phyloP scores from a whole-genome alignment of 2,113 vertebrate species.

The Chaetorhynchus papuensis region DNA sequence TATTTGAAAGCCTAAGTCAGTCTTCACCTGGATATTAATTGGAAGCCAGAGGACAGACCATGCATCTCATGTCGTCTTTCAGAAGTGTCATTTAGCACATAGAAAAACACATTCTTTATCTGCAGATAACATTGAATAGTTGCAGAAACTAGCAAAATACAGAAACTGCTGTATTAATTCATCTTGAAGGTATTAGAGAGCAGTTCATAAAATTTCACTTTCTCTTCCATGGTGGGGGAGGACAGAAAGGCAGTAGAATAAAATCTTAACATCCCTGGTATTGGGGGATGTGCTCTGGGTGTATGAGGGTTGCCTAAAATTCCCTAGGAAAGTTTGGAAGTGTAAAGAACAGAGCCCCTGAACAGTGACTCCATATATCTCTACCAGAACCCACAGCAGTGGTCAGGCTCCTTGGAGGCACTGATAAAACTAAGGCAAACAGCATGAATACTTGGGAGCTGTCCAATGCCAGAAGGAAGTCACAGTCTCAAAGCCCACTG shows the following conservation, averaged over 20 bases:
- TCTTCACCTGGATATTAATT: not conserved
- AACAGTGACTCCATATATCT: not conserved
- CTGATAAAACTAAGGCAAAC: slow-evolving; percentile 25
- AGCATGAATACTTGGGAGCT: slow-evolving; percentile 36
- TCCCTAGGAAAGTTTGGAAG: not conserved
- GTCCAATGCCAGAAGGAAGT: slow-evolving; percentile 46
- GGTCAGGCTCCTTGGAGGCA: slow-evolving; percentile 3
- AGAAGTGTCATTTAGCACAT: not conserved
- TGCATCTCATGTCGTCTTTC: not conserved
- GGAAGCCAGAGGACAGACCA: not conserved
- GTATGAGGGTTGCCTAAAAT: not conserved
- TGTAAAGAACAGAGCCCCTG: not conserved
- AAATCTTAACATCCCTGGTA: not conserved
- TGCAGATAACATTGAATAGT: not conserved
- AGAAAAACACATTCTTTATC: not conserved
- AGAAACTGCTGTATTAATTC: not conserved
- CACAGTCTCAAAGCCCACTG: not conserved
- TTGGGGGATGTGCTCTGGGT: not conserved
- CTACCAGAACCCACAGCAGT: not conserved
- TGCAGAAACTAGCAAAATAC: not conserved
- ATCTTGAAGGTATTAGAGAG: not conserved
- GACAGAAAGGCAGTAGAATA: not conserved
- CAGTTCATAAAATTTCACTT: not conserved
- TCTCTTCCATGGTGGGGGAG: not conserved
- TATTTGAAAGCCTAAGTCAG: not conserved